Conservation (phyloP, 1,140 invertebrate genomes). For the Drosophila teissieri region DNA sequence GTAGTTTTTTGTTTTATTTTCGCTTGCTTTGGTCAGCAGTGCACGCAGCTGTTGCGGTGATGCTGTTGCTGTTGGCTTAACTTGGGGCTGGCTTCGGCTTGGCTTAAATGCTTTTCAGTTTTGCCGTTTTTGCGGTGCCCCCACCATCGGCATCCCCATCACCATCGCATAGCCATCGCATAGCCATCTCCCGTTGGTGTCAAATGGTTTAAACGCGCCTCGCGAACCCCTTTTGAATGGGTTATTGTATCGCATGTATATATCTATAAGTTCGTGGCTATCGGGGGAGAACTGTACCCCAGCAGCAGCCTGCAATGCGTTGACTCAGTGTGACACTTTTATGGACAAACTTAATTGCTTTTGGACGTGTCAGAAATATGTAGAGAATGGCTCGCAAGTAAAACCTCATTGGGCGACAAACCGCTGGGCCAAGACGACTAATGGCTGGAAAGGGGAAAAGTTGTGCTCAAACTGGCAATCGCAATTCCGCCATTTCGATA, state of each 20-base stretch:
- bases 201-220: slow-evolving; percentile 75
- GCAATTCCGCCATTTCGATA: slow-evolving; percentile 5
- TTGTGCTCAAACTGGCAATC: slow-evolving; percentile 32
- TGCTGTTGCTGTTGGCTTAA: slow-evolving; percentile 63
- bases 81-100: slow-evolving; percentile 58
- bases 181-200: slow-evolving; percentile 45
- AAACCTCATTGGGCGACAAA: slow-evolving; percentile 2
- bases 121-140: slow-evolving; percentile 27
- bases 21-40: slow-evolving; percentile 59
- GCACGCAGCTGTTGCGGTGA: slow-evolving; percentile 64
- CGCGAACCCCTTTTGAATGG: slow-evolving; percentile 46
- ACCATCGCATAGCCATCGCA: neutral
- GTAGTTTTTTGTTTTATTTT: slow-evolving; percentile 14
- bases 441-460: slow-evolving; percentile 13
- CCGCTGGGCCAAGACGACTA: slow-evolving; percentile 36
- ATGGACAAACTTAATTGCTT: slow-evolving; percentile 78
- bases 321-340: slow-evolving; percentile 67
- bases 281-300: slow-evolving; percentile 3
- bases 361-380: slow-evolving; percentile 62
- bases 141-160: neutral
- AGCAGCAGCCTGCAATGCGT: slow-evolving; percentile 43
- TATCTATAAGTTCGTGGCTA: slow-evolving; percentile 35
- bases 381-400: neutral
- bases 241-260: slow-evolving; percentile 35
- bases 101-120: slow-evolving; percentile 63